Conservation (phyloP, 2,113 vertebrate species). For the Excalfactoria chinensis region DNA sequence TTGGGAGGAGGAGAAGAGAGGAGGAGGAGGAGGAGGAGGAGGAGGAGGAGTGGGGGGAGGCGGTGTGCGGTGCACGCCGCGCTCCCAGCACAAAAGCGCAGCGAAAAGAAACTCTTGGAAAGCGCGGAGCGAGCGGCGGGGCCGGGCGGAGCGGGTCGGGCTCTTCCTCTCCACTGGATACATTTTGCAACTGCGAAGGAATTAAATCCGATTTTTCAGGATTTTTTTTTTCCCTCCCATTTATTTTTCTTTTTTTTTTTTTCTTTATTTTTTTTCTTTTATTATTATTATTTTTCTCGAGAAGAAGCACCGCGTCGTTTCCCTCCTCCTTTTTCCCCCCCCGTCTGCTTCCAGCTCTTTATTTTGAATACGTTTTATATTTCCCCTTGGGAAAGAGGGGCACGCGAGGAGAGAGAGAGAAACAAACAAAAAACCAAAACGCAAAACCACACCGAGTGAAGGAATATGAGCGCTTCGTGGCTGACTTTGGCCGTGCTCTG, state of each 20-base stretch:
- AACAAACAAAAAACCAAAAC: no score
- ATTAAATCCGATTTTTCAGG: constrained; percentile 33
- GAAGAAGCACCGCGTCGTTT: constrained; percentile 1
- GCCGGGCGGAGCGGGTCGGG: constrained; percentile 8
- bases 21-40: background rate
- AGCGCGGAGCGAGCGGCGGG: constrained; percentile 48
- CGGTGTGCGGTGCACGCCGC: constrained; percentile 46
- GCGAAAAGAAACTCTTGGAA: constrained; percentile 71
- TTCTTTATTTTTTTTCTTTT: background rate
- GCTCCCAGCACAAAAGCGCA: constrained; percentile 61
- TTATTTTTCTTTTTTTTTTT: background rate
- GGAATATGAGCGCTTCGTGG: constrained; percentile 83
- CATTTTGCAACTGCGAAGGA: constrained; percentile 52
- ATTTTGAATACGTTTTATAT: constrained; percentile 68
- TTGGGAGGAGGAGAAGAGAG: background rate
- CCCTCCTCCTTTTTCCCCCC: background rate
- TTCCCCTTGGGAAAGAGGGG: constrained; percentile 59
- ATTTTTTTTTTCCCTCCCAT: background rate
- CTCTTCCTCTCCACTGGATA: constrained; percentile 29
- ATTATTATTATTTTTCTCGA: background rate
- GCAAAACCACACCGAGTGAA: background rate
- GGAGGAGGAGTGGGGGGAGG: background rate
- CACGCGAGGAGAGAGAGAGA: background rate
- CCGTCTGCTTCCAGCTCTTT: background rate
- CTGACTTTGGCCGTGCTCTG: constrained; percentile 84